Evolutionary conservation across 2,113 vertebrate genomes (phyloP), one percentile per base, ranked within the genome.

Genomic region (Hippocampus comes): DNA sequence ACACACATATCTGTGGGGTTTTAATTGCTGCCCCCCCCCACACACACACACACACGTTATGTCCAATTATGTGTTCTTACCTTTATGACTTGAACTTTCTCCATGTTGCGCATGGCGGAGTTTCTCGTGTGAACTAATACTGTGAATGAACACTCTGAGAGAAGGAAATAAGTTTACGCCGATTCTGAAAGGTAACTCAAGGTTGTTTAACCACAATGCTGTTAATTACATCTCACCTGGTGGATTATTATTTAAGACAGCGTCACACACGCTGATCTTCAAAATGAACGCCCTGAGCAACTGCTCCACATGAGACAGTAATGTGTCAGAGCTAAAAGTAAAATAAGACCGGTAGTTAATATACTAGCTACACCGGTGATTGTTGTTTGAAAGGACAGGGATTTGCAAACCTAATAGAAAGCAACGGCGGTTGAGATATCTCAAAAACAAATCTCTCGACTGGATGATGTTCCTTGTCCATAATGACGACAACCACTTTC

Each of bases 401-500:
- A 17, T 51, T 23, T 1, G 8, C 4, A 49, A 76, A 98, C 97
- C 95, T 98, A 81, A 98, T 95, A 4, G 96, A 96, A 21, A 99
- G 92, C 23, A 98, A 82, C 0, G 97, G 94, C 0, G 97, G 97
- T 74, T 99, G 97, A 1, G 94, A 97, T 78, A 99, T 97, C 90
- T 99, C 97, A 77, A 99, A 99, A 68, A 99, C 96, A 70, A 99
- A 99, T 92, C 97, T 95, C 89, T 99, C 97, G 72, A 99, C 97
- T 7, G 97, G 96, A 81, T 95, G 96, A 89, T 98, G 97, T 85
- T 98, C 97, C 92, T 98, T 99, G 84, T 99, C 96, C 94, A 99
- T 94, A 82, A 99, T 99, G 42, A 99, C 97, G 56, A 99, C 94
- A 11, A 97, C 95, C 4, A 99, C 95, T 77, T 98, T 98, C 87